These are phyloP conservation scores for Limenitis camilla DNA, from an alignment of 2,888 invertebrate species.

Conservation along the genomic window DNA sequence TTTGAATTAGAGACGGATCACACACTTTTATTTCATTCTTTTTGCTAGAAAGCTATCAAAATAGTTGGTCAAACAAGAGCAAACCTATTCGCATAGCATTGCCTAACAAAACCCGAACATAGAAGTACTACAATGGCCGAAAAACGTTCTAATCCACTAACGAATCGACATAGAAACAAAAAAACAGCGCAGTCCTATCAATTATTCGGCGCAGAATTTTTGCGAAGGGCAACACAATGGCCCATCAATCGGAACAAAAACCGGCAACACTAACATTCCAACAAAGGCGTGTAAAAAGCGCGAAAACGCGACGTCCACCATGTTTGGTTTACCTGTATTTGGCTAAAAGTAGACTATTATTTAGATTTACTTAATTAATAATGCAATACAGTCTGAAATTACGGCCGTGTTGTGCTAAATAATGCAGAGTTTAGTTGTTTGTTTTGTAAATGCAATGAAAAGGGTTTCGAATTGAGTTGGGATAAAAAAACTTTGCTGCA, in stretches of 20 bases:
- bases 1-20: background rate
- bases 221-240: constrained; percentile 63
- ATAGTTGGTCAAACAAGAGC: constrained; percentile 15
- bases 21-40: background rate
- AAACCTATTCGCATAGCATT: constrained; percentile 6
- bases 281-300: constrained; percentile 45
- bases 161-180: constrained; percentile 43
- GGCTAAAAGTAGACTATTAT: constrained; percentile 1
- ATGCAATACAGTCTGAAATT: background rate
- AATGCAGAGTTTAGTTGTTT: background rate
- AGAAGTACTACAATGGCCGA: constrained; percentile 13
- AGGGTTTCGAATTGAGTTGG: background rate
- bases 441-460: background rate
- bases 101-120: constrained; percentile 3
- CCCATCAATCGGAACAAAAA: constrained; percentile 61
- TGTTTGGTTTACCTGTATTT: constrained; percentile 18
- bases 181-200: constrained; percentile 43
- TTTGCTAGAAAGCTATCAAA: constrained; percentile 8
- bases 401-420: background rate
- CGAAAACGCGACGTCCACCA: constrained; percentile 22
- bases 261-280: constrained; percentile 53
- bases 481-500: constrained; percentile 1
- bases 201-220: constrained; percentile 61
- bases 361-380: constrained; percentile 2
- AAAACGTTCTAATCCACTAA: constrained; percentile 49